Conservation (phyloP, 2,797 vertebrate genomes). For the Molossus molossus region DNA sequence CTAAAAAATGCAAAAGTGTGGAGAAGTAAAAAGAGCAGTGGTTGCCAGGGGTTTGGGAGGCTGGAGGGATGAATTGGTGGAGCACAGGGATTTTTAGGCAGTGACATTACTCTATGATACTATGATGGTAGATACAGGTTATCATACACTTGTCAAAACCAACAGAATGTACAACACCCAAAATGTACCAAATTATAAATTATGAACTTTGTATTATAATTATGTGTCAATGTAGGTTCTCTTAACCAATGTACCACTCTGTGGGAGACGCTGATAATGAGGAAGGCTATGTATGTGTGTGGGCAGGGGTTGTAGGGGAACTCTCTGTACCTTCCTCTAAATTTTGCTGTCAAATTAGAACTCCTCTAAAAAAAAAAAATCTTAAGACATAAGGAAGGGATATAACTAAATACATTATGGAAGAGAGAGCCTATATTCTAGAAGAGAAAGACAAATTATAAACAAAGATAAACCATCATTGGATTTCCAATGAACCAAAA, state of each 20-base stretch:
- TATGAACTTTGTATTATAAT: not conserved
- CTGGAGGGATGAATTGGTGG: not conserved
- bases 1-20: constrained; percentile 28
- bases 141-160: not conserved
- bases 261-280: not conserved
- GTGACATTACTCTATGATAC: not conserved
- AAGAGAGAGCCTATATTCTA: not conserved
- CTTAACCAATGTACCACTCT: not conserved
- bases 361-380: not conserved
- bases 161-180: not conserved
- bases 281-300: not conserved
- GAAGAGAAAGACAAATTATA: constrained; percentile 41
- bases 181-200: not conserved
- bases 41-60: not conserved
- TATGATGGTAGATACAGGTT: not conserved
- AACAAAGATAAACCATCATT: not conserved
- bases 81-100: not conserved
- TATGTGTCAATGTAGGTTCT: not conserved
- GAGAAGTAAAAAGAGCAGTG: not conserved
- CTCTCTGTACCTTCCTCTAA: not conserved
- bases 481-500: not conserved
- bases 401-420: not conserved
- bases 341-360: not conserved
- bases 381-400: not conserved
- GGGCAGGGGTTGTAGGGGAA: not conserved